These are phyloP conservation scores for Caenorhabditis becei DNA, from an alignment of 2,888 invertebrate genomes.

Conservation along the genomic window DNA sequence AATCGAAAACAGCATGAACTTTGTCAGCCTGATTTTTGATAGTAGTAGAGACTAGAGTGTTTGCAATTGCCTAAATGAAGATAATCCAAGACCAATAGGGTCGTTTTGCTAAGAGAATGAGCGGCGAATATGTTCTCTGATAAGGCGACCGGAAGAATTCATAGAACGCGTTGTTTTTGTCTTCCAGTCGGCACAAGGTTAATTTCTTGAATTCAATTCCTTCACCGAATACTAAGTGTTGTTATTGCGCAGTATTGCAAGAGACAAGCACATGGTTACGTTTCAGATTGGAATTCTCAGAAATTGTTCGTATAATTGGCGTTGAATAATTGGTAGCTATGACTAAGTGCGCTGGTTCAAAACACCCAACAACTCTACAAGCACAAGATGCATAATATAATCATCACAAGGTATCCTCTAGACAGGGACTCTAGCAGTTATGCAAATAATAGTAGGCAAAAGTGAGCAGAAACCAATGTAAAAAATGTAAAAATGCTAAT, in stretches of 20 bases:
- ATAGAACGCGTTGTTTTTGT: conserved; percentile 4
- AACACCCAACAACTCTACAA: neutral
- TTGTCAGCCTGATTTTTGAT: neutral
- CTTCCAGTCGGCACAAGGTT: too few species aligned
- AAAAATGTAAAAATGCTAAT: conserved; percentile 25
- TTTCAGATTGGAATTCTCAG: too few species aligned
- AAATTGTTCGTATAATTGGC: neutral
- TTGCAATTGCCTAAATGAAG: neutral
- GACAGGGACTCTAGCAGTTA: neutral
- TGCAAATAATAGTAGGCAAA: conserved; percentile 18
- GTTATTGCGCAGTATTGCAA: conserved; percentile 3
- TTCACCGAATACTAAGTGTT: conserved; percentile 27
- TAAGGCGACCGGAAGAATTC: neutral
- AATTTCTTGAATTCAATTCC: neutral
- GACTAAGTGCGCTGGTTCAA: neutral
- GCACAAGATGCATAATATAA: neutral
- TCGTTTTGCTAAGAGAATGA: too few species aligned
- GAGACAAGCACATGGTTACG: neutral
- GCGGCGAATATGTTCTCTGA: too few species aligned
- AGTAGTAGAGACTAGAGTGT: conserved; percentile 1
- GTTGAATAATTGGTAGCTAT: conserved; percentile 15
- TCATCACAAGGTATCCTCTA: conserved; percentile 29
- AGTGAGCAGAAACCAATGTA: conserved; percentile 42
- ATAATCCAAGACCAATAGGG: too few species aligned
- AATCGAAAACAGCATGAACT: conserved; percentile 23